Base-by-base conservation (phyloP, 2,113 vertebrate genomes). In the Amblyornis subalaris region DNA sequence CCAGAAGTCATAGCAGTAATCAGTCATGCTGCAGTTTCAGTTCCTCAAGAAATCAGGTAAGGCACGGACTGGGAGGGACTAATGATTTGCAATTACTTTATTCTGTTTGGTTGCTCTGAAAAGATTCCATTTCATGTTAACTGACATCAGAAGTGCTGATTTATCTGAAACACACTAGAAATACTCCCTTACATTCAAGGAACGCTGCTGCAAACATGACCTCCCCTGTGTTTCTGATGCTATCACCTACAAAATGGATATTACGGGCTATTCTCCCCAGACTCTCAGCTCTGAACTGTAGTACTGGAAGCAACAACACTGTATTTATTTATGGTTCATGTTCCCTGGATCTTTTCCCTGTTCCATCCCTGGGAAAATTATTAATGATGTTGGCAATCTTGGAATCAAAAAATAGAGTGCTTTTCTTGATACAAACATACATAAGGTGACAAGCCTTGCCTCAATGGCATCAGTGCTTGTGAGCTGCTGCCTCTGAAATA, bases 61-160 rank as follows among this genome's bases (percentile, higher is more conserved):
- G 84, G 64, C 31, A 81, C 8, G 3, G 54, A 88, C 38, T 35
- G 29, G 33, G 45, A 88, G 28, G 28, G 53, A 75, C 47, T 25
- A 55, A 88, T 91, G 72, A 86, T 71, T 84, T 44, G 51, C 60
- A 77, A 88, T 73, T 62, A 83, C 85, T 91, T 93, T 55, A 83
- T n/a, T 80, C 66, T 48, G 6, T 77, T 88, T 55, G 5, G 2
- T 21, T 89, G 60, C 23, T 77, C 65, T 58, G 44, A 66, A 42
- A 94, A 70, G 36, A 74, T 67, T 80, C 64, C 36, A 90, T 77
- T 86, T 38, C 69, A 53, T 44, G 36, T 28, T 83, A 83, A 54
- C 40, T 62, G 20, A 57, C 25, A 70, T 35, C 38, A 79, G 47
- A 79, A 24, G 33, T 51, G 57, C 50, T 50, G 50, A 75, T 82